phyloP scores from a whole-genome alignment of 2,113 vertebrate genomes.

The Eleginops maclovinus region DNA sequence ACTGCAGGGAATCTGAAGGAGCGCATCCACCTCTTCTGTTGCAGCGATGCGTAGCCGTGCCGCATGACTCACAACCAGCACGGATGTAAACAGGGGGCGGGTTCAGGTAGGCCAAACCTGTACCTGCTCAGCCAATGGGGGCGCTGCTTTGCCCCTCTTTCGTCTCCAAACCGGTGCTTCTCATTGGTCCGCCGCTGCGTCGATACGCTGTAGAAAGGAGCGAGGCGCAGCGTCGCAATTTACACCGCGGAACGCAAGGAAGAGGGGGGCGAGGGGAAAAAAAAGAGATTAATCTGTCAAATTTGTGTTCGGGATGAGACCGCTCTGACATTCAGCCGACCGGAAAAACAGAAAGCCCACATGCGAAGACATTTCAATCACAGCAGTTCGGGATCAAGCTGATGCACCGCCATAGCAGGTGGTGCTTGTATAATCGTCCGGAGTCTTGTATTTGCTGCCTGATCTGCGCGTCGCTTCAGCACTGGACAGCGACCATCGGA shows the following conservation, averaged over 20 bases:
- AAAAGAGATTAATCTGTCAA: conserved; percentile 79
- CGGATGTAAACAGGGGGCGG: conserved; percentile 82
- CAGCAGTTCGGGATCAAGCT: conserved; percentile 21
- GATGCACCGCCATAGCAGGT: conserved; percentile 59
- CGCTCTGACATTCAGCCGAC: conserved; percentile 52
- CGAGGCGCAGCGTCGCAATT: conserved; percentile 64
- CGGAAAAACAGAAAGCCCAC: conserved; percentile 30
- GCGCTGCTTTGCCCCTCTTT: background rate
- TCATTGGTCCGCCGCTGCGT: conserved; percentile 71
- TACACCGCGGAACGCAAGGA: conserved; percentile 61
- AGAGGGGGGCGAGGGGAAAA: conserved; percentile 8
- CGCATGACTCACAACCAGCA: conserved; percentile 80
- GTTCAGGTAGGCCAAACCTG: conserved; percentile 70
- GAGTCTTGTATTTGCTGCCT: conserved; percentile 50
- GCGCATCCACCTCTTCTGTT: conserved; percentile 61
- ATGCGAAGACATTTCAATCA: conserved; percentile 32
- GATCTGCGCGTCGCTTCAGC: conserved; percentile 76
- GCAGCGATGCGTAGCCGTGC: conserved; percentile 79
- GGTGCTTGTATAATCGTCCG: conserved; percentile 59
- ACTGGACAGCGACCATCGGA: conserved; percentile 79
- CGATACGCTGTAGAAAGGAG: conserved; percentile 40
- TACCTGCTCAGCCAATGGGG: conserved; percentile 54
- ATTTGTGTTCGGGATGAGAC: conserved; percentile 69
- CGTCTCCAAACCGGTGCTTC: background rate
- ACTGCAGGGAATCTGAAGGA: conserved; percentile 59